These are phyloP conservation scores for Gymnocheta viridis DNA, from an alignment of 2,888 invertebrate species.

Conservation along the genomic window DNA sequence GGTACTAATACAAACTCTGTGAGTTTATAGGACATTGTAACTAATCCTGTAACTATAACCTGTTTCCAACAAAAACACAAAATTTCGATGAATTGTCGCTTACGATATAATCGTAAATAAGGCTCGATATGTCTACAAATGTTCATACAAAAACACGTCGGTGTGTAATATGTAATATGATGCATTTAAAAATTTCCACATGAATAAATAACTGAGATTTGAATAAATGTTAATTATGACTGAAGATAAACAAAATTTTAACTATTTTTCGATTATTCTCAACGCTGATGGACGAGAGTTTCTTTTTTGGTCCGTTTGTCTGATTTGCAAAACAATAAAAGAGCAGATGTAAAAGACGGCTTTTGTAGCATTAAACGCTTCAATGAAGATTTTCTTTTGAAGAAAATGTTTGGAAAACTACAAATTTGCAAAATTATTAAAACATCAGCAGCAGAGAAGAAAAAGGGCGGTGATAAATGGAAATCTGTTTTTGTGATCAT, in stretches of 20 bases:
- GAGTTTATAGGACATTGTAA: too few species aligned
- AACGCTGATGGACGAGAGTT: too few species aligned
- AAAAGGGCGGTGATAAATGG: slow-evolving; percentile 27
- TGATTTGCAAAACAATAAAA: slow-evolving; percentile 9
- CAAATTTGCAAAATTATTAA: slow-evolving; percentile 48
- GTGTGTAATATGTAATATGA: background rate
- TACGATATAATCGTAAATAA: too few species aligned
- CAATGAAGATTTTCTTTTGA: slow-evolving; percentile 56
- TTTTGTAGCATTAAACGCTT: slow-evolving; percentile 56
- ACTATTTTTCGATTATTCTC: slow-evolving; percentile 24
- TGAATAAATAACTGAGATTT: slow-evolving; percentile 46
- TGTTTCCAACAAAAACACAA: too few species aligned
- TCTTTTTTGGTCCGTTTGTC: background rate
- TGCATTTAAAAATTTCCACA: slow-evolving; percentile 49
- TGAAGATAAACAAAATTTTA: slow-evolving; percentile 46
- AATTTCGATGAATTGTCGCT: too few species aligned
- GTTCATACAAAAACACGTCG: background rate
- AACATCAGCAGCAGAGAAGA: slow-evolving; percentile 3
- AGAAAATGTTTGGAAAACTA: slow-evolving; percentile 33
- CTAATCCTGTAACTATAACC: too few species aligned
- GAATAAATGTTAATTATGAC: slow-evolving; percentile 55
- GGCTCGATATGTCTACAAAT: background rate
- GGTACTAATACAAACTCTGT: too few species aligned
- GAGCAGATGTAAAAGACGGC: slow-evolving; percentile 48
- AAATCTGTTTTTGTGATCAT: slow-evolving; percentile 53